These are phyloP conservation scores for Grantiella picta DNA, from an alignment of 2,113 vertebrate species.

Conservation along the genomic window DNA sequence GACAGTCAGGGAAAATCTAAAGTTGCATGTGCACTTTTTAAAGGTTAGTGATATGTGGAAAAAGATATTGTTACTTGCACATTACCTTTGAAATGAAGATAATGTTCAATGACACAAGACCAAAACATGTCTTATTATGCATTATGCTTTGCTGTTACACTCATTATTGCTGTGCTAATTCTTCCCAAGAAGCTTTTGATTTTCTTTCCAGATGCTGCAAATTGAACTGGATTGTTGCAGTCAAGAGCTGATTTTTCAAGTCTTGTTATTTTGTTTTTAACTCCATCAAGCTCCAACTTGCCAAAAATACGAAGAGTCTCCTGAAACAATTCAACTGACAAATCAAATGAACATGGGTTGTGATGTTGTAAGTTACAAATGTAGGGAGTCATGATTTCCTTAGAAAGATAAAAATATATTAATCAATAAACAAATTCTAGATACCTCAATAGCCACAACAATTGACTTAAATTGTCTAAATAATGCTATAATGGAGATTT, in stretches of 20 bases:
- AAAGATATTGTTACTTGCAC: constrained; percentile 6
- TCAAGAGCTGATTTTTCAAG: background rate
- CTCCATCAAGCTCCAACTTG: background rate
- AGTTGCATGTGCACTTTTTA: background rate
- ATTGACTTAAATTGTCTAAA: background rate
- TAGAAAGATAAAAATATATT: background rate
- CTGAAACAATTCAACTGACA: background rate
- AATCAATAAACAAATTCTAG: background rate
- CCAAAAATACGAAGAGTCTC: background rate
- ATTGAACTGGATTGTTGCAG: background rate
- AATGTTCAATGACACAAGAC: constrained; percentile 35
- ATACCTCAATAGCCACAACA: background rate
- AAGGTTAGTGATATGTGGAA: constrained; percentile 4
- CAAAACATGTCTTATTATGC: background rate
- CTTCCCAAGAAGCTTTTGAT: constrained; percentile 26
- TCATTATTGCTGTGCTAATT: constrained; percentile 21
- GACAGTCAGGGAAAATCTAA: constrained; percentile 29
- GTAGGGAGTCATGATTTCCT: background rate
- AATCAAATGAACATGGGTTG: background rate
- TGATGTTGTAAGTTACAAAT: background rate
- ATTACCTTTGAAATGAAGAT: constrained; percentile 3
- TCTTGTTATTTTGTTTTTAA: background rate
- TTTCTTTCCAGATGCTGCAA: constrained; percentile 40
- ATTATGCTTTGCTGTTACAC: background rate
- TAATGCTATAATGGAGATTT: background rate